These are phyloP conservation scores for Drosophila fulvimacula DNA, from an alignment of 2,888 invertebrate species.

Conservation along the genomic window DNA sequence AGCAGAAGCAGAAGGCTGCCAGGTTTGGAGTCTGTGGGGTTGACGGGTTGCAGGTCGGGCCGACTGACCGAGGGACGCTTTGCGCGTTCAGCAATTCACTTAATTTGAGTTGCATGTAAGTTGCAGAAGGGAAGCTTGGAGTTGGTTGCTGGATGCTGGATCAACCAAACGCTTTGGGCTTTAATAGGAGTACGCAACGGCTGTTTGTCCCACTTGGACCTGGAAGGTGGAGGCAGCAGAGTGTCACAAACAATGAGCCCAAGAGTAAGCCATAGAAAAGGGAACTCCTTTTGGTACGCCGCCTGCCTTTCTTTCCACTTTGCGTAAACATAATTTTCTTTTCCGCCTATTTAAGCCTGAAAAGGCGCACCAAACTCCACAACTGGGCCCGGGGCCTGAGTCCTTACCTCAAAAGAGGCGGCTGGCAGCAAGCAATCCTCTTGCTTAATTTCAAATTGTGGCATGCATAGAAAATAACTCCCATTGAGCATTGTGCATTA, in stretches of 20 bases:
- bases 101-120: constrained; percentile 74
- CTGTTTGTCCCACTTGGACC: constrained; percentile 30
- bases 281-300: constrained; percentile 11
- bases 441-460: constrained; percentile 60
- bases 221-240: neutral
- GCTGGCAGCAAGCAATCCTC: constrained; percentile 36
- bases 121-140: constrained; percentile 18
- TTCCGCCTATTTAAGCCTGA: constrained; percentile 76
- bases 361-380: constrained; percentile 50
- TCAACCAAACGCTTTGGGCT: constrained; percentile 34
- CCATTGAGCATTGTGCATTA: constrained; percentile 49
- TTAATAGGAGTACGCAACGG: constrained; percentile 36
- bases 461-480: constrained; percentile 42
- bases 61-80: constrained; percentile 15
- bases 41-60: neutral
- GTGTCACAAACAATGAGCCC: constrained; percentile 46
- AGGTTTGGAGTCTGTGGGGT: constrained; percentile 4
- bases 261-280: constrained; percentile 45
- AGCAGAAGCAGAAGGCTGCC: constrained; percentile 4
- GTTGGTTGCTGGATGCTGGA: constrained; percentile 3
- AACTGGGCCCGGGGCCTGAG: neutral
- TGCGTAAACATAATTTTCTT: constrained; percentile 80
- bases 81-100: constrained; percentile 72
- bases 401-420: constrained; percentile 4
- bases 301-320: constrained; percentile 47